Conservation (phyloP, 2,888 invertebrate genomes). For the Plagiodera versicolora region DNA sequence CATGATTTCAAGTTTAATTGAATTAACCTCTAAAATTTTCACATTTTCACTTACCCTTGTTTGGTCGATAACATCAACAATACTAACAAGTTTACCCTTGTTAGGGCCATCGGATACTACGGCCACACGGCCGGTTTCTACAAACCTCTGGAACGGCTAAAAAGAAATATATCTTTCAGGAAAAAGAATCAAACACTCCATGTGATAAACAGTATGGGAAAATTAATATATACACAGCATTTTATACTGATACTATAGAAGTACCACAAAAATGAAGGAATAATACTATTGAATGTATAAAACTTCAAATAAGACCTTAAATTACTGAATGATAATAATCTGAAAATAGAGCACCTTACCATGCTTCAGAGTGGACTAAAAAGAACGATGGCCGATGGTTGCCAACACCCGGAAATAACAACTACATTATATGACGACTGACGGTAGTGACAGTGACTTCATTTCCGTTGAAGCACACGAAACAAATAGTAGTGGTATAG, state of each 20-base stretch:
- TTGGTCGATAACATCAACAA: conserved; percentile 97
- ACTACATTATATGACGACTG: not conserved
- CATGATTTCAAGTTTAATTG: too few species aligned
- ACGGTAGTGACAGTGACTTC: too few species aligned
- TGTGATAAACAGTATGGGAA: not conserved
- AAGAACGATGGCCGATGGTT: conserved; percentile 31
- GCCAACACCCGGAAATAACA: conserved; percentile 24
- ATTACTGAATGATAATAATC: not conserved
- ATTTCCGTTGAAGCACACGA: too few species aligned
- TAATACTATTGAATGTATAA: too few species aligned
- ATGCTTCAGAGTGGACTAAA: conserved; percentile 8
- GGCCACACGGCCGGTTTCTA: conserved; percentile 97
- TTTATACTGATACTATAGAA: too few species aligned
- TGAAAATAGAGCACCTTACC: not conserved
- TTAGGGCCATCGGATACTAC: conserved; percentile 88
- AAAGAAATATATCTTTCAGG: conserved; percentile 6
- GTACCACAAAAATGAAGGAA: too few species aligned
- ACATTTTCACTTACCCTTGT: conserved; percentile 68
- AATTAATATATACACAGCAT: conserved; percentile 13
- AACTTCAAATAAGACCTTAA: not conserved
- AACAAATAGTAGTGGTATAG: too few species aligned
- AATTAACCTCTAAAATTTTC: too few species aligned
- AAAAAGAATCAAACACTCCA: not conserved
- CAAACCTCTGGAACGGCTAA: conserved; percentile 89
- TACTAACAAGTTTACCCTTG: conserved; percentile 89